phyloP scores from a whole-genome alignment of 2,113 vertebrate species.

The Salvator merianae region DNA sequence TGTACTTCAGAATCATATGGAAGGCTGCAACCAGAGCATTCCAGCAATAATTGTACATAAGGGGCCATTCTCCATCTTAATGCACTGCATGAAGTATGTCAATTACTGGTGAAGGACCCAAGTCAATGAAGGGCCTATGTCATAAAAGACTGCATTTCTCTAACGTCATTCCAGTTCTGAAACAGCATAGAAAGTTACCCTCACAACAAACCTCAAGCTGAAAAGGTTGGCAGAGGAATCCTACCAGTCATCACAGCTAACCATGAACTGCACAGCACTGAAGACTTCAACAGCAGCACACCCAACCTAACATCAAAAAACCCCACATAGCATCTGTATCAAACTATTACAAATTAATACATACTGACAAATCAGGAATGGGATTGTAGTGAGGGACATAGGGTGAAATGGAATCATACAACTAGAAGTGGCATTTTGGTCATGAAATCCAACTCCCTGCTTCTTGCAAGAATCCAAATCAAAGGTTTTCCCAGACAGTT shows the following conservation, averaged over 20 bases:
- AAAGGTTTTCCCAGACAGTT: too few species aligned
- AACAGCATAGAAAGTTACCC: not conserved
- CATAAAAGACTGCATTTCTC: not conserved
- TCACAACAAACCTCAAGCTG: not conserved
- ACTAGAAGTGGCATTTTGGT: too few species aligned
- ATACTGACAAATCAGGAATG: not conserved
- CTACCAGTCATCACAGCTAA: not conserved
- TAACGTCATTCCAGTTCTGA: not conserved
- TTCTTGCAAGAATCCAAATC: too few species aligned
- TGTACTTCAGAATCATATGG: too few species aligned
- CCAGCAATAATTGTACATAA: not conserved
- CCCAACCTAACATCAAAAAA: not conserved
- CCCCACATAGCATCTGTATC: not conserved
- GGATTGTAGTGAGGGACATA: not conserved
- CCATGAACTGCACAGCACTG: not conserved
- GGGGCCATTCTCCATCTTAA: not conserved
- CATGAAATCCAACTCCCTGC: too few species aligned
- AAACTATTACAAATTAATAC: not conserved
- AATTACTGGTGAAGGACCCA: not conserved
- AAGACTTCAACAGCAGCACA: not conserved
- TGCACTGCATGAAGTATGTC: not conserved
- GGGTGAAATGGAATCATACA: too few species aligned
- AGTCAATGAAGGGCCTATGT: too few species aligned
- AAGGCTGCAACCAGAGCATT: too few species aligned
- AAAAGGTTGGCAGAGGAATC: not conserved